Evolutionary conservation across 1,140 invertebrate genomes (phyloP).

Genomic region (Globodera rostochiensis): DNA sequence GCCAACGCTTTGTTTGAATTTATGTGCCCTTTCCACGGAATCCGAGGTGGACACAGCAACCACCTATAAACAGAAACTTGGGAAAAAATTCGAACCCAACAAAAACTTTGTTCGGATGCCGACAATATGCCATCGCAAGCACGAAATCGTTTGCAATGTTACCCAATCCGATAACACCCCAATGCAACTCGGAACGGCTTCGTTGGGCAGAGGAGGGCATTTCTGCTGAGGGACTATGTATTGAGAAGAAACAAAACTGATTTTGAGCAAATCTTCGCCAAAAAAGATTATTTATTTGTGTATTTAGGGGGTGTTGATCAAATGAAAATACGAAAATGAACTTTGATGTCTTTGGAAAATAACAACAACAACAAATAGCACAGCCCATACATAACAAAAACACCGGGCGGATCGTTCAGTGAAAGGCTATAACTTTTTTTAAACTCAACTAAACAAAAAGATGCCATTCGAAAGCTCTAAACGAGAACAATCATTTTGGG

Average conservation of each 20-base stretch:
- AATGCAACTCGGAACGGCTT: neutral
- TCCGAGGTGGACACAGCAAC: neutral
- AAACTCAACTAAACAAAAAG: no score
- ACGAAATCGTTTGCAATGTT: constrained; percentile 15
- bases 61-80: neutral
- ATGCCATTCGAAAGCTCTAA: no score
- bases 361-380: no score
- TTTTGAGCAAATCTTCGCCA: no score
- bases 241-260: neutral
- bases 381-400: no score
- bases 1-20: neutral
- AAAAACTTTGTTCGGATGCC: neutral
- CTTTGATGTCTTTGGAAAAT: no score
- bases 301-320: no score
- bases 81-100: neutral
- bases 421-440: no score
- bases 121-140: constrained; percentile 3
- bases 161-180: constrained; percentile 16
- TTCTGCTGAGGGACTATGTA: neutral
- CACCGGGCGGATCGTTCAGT: no score
- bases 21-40: neutral
- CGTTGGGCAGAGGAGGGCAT: neutral
- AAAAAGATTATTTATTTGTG: no score
- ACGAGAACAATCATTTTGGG: no score
- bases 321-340: no score